Conservation (phyloP, 2,797 vertebrate species). For the Sebastes vulpes region DNA sequence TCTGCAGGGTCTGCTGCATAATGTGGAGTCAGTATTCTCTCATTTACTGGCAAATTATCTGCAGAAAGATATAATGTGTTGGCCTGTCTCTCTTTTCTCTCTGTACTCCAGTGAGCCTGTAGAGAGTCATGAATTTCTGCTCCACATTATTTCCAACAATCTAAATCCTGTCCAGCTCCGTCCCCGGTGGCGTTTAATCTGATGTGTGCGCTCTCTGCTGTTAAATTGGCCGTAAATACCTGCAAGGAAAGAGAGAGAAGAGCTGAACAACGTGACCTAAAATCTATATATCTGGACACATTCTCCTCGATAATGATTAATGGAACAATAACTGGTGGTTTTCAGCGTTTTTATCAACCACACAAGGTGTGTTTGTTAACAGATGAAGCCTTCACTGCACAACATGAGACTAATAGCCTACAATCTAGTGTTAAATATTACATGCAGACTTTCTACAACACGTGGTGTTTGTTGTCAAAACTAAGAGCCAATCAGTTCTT, state of each 20-base stretch:
- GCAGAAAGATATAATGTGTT: background rate
- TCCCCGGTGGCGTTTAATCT: background rate
- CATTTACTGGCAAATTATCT: constrained; percentile 13
- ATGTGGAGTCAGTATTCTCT: background rate
- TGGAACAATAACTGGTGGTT: background rate
- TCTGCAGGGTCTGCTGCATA: constrained; percentile 16
- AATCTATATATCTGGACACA: background rate
- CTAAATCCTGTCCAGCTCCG: background rate
- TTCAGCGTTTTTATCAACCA: too few relatives aligned
- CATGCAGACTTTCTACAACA: too few relatives aligned
- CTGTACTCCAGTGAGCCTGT: background rate
- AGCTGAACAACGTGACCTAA: background rate
- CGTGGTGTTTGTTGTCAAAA: too few relatives aligned
- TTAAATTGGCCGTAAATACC: background rate
- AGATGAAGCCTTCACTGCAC: too few relatives aligned
- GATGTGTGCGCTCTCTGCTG: background rate
- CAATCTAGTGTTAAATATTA: too few relatives aligned
- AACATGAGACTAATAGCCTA: too few relatives aligned
- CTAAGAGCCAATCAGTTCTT: too few relatives aligned
- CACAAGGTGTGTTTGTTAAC: too few relatives aligned
- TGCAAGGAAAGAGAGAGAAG: background rate
- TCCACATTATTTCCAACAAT: background rate
- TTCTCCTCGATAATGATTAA: background rate
- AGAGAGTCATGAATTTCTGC: constrained; percentile 8
- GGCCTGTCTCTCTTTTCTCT: background rate